phyloP scores from a whole-genome alignment of 2,797 vertebrate genomes.

The Natrix natrix region DNA sequence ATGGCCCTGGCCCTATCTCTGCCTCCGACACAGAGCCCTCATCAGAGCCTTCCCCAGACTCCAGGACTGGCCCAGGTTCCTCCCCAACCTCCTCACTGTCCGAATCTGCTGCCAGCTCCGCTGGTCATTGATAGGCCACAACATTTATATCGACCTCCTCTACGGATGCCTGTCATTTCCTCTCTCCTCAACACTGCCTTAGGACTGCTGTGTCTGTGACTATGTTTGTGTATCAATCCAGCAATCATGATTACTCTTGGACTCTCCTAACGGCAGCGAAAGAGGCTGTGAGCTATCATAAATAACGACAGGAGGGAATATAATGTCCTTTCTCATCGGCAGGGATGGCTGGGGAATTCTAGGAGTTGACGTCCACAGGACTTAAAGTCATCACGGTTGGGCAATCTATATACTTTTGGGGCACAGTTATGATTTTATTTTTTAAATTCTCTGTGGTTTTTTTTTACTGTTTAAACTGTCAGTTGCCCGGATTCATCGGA shows the following conservation, averaged over 20 bases:
- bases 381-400: background rate
- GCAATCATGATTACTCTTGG: background rate
- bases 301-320: background rate
- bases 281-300: background rate
- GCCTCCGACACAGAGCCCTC: too few relatives aligned
- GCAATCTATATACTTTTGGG: background rate
- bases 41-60: too few relatives aligned
- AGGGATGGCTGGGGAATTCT: background rate
- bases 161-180: background rate
- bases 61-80: too few relatives aligned
- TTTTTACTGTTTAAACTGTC: background rate
- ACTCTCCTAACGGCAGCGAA: background rate
- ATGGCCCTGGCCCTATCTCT: too few relatives aligned
- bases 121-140: too few relatives aligned
- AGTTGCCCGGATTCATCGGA: background rate
- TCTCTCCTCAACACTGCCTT: background rate
- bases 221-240: background rate
- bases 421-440: background rate
- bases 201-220: background rate
- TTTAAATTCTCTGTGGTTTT: background rate
- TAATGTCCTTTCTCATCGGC: background rate
- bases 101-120: too few relatives aligned
- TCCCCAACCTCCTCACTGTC: too few relatives aligned
- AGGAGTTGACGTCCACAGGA: background rate
- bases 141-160: background rate